Evolutionary conservation across 1,140 invertebrate species (phyloP).

Genomic region (Bombus huntii): DNA sequence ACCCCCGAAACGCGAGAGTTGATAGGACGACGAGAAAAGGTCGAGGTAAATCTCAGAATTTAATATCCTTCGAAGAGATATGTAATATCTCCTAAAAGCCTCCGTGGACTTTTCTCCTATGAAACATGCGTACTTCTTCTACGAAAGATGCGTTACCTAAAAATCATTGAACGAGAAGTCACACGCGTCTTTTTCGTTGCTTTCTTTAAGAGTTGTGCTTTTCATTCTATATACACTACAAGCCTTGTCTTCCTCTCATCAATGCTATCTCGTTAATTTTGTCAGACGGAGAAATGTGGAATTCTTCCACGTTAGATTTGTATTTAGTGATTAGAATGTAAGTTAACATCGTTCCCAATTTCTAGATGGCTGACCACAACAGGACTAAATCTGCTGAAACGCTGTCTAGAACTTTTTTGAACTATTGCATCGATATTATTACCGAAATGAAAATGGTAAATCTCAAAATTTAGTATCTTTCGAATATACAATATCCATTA

Average conservation of each 20-base stretch:
- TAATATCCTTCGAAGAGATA: conserved; percentile 78
- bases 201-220: neutral
- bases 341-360: too few relatives aligned
- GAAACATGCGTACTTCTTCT: too few relatives aligned
- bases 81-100: conserved; percentile 78
- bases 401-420: too few relatives aligned
- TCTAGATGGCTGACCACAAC: neutral
- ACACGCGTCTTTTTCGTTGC: neutral
- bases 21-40: conserved; percentile 57
- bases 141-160: conserved; percentile 39
- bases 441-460: neutral
- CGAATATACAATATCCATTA: neutral
- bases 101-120: conserved; percentile 23
- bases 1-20: conserved; percentile 57
- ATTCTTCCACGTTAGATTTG: neutral
- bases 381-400: neutral
- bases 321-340: neutral
- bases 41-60: conserved; percentile 79
- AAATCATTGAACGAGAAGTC: conserved; percentile 28
- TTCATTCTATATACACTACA: neutral
- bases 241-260: too few relatives aligned
- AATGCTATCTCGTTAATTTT: neutral
- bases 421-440: too few relatives aligned
- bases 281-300: rapidly evolving
- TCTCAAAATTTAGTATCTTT: neutral